Percentiles rank a stretch among this genome's conserved stretches.
phyloP scores from a whole-genome alignment of 2,888 invertebrate species.

The Melieria omissa region DNA sequence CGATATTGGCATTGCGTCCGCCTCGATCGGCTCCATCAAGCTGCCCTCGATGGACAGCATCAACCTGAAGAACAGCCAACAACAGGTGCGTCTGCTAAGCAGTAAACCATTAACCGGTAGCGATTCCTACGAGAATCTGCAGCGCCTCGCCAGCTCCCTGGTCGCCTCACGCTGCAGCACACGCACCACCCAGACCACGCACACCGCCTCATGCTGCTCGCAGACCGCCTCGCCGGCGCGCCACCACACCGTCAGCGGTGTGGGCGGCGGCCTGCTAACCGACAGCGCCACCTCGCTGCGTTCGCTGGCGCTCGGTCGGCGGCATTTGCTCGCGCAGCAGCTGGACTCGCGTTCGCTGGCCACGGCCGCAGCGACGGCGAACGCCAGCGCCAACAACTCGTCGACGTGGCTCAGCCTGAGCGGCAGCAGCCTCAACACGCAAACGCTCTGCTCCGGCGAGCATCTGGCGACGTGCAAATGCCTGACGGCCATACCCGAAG shows the following conservation, averaged over 20 bases:
- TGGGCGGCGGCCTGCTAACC: constrained; percentile 36
- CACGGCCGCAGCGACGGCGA: constrained; percentile 47
- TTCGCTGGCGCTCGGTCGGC: constrained; percentile 50
- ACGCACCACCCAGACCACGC: constrained; percentile 48
- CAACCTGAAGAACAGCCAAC: constrained; percentile 59
- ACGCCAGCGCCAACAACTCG: constrained; percentile 48
- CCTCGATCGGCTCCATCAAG: constrained; percentile 66
- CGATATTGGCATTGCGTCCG: constrained; percentile 65
- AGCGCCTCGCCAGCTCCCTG: constrained; percentile 62
- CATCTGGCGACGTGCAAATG: constrained; percentile 61
- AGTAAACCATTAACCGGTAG: constrained; percentile 55
- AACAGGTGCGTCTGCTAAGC: constrained; percentile 63
- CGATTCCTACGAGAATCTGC: constrained; percentile 65
- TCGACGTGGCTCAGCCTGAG: constrained; percentile 60
- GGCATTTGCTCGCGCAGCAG: constrained; percentile 44
- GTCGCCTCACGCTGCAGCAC: constrained; percentile 51
- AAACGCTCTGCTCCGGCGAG: constrained; percentile 52
- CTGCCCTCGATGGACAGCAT: constrained; percentile 67
- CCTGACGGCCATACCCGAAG: constrained; percentile 65
- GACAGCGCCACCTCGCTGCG: constrained; percentile 51
- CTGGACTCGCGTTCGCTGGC: constrained; percentile 45
- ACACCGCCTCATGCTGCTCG: constrained; percentile 48
- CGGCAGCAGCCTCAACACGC: constrained; percentile 58
- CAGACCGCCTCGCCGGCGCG: constrained; percentile 56
- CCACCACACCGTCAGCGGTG: constrained; percentile 36